These are phyloP conservation scores for Noctua pronuba DNA, from an alignment of 2,888 invertebrate genomes.

Conservation along the genomic window DNA sequence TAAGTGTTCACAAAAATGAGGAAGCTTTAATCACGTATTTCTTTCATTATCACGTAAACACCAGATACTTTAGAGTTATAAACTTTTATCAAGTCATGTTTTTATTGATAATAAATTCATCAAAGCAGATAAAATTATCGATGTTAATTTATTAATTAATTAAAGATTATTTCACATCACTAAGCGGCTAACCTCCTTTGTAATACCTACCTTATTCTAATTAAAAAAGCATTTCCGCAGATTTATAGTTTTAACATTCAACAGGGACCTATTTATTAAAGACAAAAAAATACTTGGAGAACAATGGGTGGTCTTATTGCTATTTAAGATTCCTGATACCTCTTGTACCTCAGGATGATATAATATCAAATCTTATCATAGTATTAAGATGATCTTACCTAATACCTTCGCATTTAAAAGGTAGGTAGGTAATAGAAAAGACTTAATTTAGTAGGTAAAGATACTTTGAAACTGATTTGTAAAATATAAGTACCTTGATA, in stretches of 20 bases:
- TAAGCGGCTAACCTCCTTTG: background rate
- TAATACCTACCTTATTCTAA: background rate
- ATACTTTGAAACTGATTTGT: slow-evolving; percentile 7
- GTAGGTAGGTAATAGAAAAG: background rate
- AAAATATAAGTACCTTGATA: background rate
- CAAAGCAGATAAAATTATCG: slow-evolving; percentile 1
- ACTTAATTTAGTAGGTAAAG: background rate
- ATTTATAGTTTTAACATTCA: background rate
- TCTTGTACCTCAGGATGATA: background rate
- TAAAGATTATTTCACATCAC: background rate
- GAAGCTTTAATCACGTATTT: slow-evolving; percentile 18
- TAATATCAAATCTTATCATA: background rate
- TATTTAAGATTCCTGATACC: background rate
- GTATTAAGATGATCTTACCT: background rate
- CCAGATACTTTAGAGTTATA: background rate
- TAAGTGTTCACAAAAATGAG: background rate
- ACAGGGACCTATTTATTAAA: background rate
- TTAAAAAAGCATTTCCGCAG: background rate
- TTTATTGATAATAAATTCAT: slow-evolving; percentile 16
- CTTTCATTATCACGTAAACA: slow-evolving; percentile 8
- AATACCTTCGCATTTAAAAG: background rate
- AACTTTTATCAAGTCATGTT: slow-evolving; percentile 11
- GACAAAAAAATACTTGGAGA: background rate
- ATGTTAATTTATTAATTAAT: slow-evolving; percentile 10
- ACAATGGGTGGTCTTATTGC: background rate